Evolutionary conservation across 2,888 invertebrate species (phyloP).

Genomic region (Proisotoma minuta): DNA sequence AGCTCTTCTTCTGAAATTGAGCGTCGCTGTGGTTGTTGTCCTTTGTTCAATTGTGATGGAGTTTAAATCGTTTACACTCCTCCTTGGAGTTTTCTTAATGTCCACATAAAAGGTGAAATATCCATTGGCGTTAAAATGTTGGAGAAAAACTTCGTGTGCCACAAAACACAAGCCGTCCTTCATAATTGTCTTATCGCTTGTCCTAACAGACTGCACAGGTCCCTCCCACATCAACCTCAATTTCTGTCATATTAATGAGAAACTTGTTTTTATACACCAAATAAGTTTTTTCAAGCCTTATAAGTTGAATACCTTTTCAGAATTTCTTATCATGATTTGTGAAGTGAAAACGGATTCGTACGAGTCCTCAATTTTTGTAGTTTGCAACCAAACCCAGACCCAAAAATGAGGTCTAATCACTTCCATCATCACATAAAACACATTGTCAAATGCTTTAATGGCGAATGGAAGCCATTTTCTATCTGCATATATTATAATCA

Average conservation of each 20-base stretch:
- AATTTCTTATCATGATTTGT: slow-evolving; percentile 27
- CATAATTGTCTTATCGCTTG: slow-evolving; percentile 21
- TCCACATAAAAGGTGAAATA: slow-evolving; percentile 28
- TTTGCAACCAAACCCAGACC: slow-evolving; percentile 42
- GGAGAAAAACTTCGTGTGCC: slow-evolving; percentile 26
- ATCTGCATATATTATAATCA: slow-evolving; percentile 5
- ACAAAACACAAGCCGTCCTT: slow-evolving; percentile 37
- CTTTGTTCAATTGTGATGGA: not conserved
- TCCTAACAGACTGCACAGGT: slow-evolving; percentile 39
- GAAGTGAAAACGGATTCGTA: slow-evolving; percentile 21
- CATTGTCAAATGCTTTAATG: slow-evolving; percentile 33
- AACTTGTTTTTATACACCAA: not conserved
- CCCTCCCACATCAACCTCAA: slow-evolving; percentile 33
- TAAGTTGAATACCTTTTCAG: slow-evolving; percentile 28
- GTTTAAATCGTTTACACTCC: slow-evolving; percentile 12
- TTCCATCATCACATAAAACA: slow-evolving; percentile 43
- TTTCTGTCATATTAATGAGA: not conserved
- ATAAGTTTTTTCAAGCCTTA: not conserved
- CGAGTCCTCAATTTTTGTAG: slow-evolving; percentile 29
- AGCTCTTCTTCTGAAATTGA: not conserved
- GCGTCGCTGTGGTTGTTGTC: not conserved
- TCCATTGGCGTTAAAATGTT: slow-evolving; percentile 34
- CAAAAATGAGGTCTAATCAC: slow-evolving; percentile 29
- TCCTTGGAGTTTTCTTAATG: slow-evolving; percentile 26
- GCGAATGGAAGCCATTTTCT: slow-evolving; percentile 42